Evolutionary conservation across 2,888 invertebrate species (phyloP).

Genomic region (Proisotoma minuta): DNA sequence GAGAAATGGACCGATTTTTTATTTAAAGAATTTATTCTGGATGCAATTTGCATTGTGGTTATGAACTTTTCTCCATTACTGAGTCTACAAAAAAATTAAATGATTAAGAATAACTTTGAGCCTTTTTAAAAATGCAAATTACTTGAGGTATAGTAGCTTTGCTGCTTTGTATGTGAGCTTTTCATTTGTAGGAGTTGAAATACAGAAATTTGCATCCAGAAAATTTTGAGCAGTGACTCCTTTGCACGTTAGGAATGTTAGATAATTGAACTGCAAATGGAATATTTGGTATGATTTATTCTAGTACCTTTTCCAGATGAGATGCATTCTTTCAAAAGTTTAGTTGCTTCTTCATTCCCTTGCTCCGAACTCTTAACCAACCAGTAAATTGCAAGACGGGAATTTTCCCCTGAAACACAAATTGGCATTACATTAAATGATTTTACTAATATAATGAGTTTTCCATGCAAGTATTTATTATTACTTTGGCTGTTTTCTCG

Average conservation of each 20-base stretch:
- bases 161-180: slow-evolving; percentile 83
- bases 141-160: slow-evolving; percentile 79
- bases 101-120: not conserved
- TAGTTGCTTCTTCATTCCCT: slow-evolving; percentile 81
- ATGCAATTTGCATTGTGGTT: slow-evolving; percentile 74
- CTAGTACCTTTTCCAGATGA: slow-evolving; percentile 58
- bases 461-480: not conserved
- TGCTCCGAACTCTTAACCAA: slow-evolving; percentile 87
- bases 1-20: not conserved
- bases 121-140: slow-evolving; percentile 22
- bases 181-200: slow-evolving; percentile 79
- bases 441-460: not conserved
- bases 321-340: slow-evolving; percentile 68
- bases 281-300: not conserved
- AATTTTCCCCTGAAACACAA: slow-evolving; percentile 63
- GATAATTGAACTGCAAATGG: not conserved
- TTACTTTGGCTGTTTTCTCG: slow-evolving; percentile 28
- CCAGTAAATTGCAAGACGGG: slow-evolving; percentile 81
- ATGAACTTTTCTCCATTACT: slow-evolving; percentile 83
- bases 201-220: slow-evolving; percentile 69
- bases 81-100: slow-evolving; percentile 55
- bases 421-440: not conserved
- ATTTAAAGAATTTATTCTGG: slow-evolving; percentile 51
- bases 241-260: slow-evolving; percentile 24
- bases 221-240: slow-evolving; percentile 71